Conservation (phyloP, 2,888 invertebrate genomes). For the Cenopis cana region DNA sequence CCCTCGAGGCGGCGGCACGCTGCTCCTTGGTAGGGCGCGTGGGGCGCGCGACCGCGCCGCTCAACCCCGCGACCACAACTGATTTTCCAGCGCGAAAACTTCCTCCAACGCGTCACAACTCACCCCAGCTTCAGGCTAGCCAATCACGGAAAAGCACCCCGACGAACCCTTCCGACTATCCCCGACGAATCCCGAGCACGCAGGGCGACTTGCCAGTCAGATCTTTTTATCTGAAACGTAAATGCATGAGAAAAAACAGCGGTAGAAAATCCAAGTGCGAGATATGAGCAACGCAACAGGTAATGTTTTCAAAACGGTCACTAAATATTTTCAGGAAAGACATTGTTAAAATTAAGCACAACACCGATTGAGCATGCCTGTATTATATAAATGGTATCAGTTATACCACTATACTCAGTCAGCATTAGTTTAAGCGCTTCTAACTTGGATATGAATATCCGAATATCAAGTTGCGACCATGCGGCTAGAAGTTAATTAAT, state of each 20-base stretch:
- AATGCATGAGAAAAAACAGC: constrained; percentile 82
- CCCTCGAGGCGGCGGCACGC: constrained; percentile 71
- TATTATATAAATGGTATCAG: neutral
- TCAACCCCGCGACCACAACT: constrained; percentile 77
- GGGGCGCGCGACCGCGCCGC: constrained; percentile 70
- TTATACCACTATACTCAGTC: neutral
- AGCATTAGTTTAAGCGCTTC: neutral
- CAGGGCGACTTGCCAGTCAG: constrained; percentile 75
- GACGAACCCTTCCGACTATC: constrained; percentile 66
- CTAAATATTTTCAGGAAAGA: neutral
- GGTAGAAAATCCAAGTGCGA: constrained; percentile 68
- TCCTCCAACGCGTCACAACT: constrained; percentile 80
- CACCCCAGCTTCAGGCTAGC: constrained; percentile 71
- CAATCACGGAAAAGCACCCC: constrained; percentile 64
- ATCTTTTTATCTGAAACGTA: constrained; percentile 84
- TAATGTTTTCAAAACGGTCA: constrained; percentile 59
- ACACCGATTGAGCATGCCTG: neutral
- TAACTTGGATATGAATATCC: neutral
- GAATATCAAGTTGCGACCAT: constrained; percentile 11
- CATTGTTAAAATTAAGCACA: neutral
- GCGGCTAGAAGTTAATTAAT: constrained; percentile 33
- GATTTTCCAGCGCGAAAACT: constrained; percentile 81
- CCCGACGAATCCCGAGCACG: constrained; percentile 68
- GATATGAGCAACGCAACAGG: constrained; percentile 70
- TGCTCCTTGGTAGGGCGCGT: constrained; percentile 60